Conservation (phyloP, 2,888 invertebrate species). For the Sicus ferrugineus region DNA sequence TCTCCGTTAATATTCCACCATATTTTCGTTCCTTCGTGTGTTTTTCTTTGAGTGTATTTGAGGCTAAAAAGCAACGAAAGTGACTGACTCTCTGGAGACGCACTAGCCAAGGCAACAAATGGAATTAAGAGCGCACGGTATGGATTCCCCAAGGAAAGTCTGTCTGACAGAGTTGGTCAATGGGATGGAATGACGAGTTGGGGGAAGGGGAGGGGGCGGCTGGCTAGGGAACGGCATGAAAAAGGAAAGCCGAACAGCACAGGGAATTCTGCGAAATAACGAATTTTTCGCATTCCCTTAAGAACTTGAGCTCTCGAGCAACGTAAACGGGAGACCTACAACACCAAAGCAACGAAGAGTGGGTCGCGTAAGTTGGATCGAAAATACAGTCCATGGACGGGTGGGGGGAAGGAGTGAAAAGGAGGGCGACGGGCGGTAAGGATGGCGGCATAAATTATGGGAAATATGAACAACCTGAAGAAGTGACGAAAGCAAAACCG, state of each 20-base stretch:
- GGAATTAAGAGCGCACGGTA: slow-evolving; percentile 60
- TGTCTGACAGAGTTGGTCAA: not conserved
- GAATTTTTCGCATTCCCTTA: slow-evolving; percentile 27
- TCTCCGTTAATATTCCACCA: too few relatives aligned
- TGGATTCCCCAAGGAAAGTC: slow-evolving; percentile 32
- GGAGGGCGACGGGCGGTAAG: not conserved
- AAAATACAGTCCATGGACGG: not conserved
- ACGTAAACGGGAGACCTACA: not conserved
- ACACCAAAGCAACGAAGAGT: not conserved
- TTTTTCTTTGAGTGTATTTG: slow-evolving; percentile 6
- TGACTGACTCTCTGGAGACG: slow-evolving; percentile 49
- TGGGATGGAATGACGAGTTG: not conserved
- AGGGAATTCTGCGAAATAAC: slow-evolving; percentile 20
- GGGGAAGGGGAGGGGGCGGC: not conserved
- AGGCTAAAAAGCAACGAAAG: slow-evolving; percentile 31
- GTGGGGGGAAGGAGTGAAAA: not conserved
- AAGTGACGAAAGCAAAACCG: not conserved
- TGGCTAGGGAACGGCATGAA: slow-evolving; percentile 10
- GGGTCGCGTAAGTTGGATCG: not conserved
- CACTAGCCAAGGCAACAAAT: slow-evolving; percentile 61
- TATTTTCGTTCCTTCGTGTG: too few relatives aligned
- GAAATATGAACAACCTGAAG: not conserved
- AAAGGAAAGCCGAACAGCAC: not conserved
- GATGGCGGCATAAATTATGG: not conserved
- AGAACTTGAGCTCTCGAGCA: not conserved